Conservation (phyloP, 2,113 vertebrate species). For the Chlorodrepanis virens region DNA sequence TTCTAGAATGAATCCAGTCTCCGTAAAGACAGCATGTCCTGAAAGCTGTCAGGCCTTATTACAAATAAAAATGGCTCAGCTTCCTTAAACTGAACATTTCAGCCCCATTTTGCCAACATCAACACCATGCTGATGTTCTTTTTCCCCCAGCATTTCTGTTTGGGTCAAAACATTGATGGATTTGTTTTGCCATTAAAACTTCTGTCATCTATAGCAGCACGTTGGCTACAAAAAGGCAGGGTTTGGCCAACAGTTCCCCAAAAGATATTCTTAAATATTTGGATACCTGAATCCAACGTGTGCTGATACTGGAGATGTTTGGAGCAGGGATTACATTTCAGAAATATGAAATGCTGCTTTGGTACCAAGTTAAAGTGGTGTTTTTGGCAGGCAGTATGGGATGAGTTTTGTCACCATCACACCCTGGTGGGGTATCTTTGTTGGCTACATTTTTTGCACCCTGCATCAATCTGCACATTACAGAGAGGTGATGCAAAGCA, state of each 20-base stretch:
- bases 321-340: background rate
- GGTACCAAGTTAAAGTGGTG: background rate
- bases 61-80: background rate
- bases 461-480: rapidly evolving
- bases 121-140: background rate
- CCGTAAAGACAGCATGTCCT: background rate
- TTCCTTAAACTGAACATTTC: background rate
- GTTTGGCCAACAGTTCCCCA: background rate
- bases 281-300: background rate
- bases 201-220: background rate
- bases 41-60: background rate
- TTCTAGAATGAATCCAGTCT: background rate
- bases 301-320: background rate
- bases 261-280: background rate
- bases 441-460: background rate
- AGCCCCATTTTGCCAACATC: background rate
- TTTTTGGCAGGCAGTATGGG: background rate
- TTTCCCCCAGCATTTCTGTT: background rate
- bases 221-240: background rate
- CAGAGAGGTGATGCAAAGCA: background rate
- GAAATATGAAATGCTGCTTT: background rate
- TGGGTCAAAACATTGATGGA: background rate
- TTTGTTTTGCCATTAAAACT: background rate
- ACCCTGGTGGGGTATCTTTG: background rate
- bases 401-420: background rate